Evolutionary conservation across 1,140 invertebrate species (phyloP).

Genomic region (Colletes latitarsis): DNA sequence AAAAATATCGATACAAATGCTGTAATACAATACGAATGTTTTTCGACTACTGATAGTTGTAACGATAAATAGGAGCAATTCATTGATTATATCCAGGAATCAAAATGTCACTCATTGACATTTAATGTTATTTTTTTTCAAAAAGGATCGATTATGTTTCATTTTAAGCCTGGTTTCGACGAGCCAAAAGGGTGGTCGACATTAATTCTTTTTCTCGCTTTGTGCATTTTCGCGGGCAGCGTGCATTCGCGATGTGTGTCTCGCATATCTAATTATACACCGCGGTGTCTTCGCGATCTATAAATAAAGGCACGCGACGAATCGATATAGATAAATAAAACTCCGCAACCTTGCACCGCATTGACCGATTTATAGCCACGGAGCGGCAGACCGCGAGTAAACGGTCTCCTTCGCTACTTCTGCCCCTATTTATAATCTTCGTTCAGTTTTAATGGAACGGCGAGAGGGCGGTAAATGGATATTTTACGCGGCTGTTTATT

Average conservation of each 20-base stretch:
- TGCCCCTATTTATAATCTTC: constrained; percentile 14
- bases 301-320: constrained; percentile 63
- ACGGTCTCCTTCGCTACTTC: not conserved
- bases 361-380: constrained; percentile 59
- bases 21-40: no score
- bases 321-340: constrained; percentile 55
- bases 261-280: constrained; percentile 44
- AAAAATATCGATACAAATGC: no score
- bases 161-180: no score
- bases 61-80: no score
- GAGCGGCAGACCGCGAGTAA: constrained; percentile 18
- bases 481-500: not conserved
- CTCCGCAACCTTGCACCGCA: constrained; percentile 59
- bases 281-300: constrained; percentile 24
- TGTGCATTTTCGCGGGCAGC: not conserved
- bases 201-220: no score
- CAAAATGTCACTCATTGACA: no score
- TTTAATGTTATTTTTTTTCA: no score
- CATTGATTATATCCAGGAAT: no score
- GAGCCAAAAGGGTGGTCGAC: no score
- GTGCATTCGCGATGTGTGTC: not conserved
- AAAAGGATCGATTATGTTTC: no score
- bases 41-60: no score
- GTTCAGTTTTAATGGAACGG: no score
- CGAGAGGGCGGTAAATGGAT: not conserved